phyloP scores from a whole-genome alignment of 1,140 invertebrate genomes.

The Euura lappo region DNA sequence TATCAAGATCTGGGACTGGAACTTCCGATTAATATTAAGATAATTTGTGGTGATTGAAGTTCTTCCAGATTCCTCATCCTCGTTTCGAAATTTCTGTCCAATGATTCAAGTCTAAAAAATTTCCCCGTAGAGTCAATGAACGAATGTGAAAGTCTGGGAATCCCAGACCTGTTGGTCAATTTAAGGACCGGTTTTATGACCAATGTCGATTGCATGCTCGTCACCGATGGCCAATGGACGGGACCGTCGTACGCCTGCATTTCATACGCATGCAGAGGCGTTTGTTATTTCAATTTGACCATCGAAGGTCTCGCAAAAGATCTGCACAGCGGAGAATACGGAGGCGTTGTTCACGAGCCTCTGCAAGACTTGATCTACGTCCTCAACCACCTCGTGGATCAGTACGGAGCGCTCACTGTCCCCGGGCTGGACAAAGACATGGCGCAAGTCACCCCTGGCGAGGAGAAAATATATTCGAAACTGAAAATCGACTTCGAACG shows the following conservation, averaged over 20 bases:
- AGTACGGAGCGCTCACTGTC: slow-evolving; percentile 57
- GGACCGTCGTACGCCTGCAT: slow-evolving; percentile 72
- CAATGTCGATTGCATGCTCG: slow-evolving; percentile 67
- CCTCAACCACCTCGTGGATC: slow-evolving; percentile 55
- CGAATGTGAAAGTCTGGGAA: slow-evolving; percentile 64
- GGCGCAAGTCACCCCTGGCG: slow-evolving; percentile 60
- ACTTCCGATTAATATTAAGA: slow-evolving; percentile 69
- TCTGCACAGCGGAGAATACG: slow-evolving; percentile 69
- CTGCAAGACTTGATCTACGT: slow-evolving; percentile 62
- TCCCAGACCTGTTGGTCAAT: slow-evolving; percentile 58
- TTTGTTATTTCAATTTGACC: slow-evolving; percentile 68
- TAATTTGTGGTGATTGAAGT: slow-evolving; percentile 48
- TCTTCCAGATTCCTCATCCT: slow-evolving; percentile 51
- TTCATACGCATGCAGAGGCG: slow-evolving; percentile 69
- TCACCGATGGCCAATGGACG: slow-evolving; percentile 75
- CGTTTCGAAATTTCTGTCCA: too few relatives aligned
- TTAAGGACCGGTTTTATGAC: slow-evolving; percentile 60
- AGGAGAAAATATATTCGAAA: slow-evolving; percentile 61
- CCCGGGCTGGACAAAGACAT: slow-evolving; percentile 59
- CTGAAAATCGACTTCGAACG: slow-evolving; percentile 66
- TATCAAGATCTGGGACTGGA: slow-evolving; percentile 58
- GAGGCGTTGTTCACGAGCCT: slow-evolving; percentile 64
- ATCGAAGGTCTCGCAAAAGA: slow-evolving; percentile 66
- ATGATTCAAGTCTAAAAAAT: too few relatives aligned
- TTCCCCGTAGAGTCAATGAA: slow-evolving; percentile 66